Evolutionary conservation across 1,140 invertebrate species (phyloP), one percentile per base, ranked within the genome.

Genomic region (Brachionus rubens): DNA sequence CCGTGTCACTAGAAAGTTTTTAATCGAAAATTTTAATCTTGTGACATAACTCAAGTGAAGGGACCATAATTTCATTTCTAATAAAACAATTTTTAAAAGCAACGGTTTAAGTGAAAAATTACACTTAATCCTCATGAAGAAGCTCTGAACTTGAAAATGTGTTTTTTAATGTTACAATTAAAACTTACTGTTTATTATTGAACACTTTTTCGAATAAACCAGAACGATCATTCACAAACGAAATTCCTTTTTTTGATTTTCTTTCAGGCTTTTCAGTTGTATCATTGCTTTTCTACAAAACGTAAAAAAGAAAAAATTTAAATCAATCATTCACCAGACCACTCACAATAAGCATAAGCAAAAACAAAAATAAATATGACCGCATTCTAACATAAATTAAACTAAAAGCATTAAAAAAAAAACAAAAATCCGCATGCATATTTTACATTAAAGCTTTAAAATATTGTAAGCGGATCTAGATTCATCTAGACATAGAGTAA

Each of bases 171-270:
- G 19, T 46, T 40, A 24, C 48, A 50, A 36, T 30, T 14, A 48
- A 48, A 9, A 72, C 12, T 50, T 19, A 72, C 68, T 41, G 48
- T 54, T 72, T 72, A 19, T 72, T 72, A 4, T 26, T 21, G 46
- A 72, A 54, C 12, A 72, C 19, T 41, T 72, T 72, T 40, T 72
- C 68, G 10, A 72, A 72, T 21, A 72, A 48, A 21, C 10, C 14
- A 2, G 43, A 14, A 50, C 68, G 7, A 30, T 72, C 68, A n/a
- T 43, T 72, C 1, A 19, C 30, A 30, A 72, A 72, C n/a, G 43
- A 26, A 7, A 43, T 24, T 7, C 68, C 68, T 50, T 72, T 72
- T 33, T 30, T 50, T n/a, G 46, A 54, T 19, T 33, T 28, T 54
- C 46, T 72, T 48, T 54, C 68, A 0, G 68, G 33, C 30, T 65